Conservation (phyloP, 2,888 invertebrate genomes). For the Drosophila hawaiiensis region DNA sequence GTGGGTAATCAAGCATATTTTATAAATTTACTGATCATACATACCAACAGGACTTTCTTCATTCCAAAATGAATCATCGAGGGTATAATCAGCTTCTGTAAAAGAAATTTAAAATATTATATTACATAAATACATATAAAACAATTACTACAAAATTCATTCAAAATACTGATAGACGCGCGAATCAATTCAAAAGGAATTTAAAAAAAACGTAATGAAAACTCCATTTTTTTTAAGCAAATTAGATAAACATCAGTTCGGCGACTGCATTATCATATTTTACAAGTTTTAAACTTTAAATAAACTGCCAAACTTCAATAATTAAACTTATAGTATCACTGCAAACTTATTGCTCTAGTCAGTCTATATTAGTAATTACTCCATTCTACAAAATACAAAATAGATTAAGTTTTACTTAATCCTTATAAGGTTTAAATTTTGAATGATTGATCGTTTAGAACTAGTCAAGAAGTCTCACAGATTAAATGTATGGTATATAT, state of each 20-base stretch:
- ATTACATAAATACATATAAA: neutral
- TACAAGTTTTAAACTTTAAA: neutral
- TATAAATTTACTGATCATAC: slow-evolving; percentile 81
- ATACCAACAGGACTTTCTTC: slow-evolving; percentile 96
- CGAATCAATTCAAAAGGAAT: neutral
- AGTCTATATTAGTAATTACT: neutral
- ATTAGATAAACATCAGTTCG: neutral
- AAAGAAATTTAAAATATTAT: slow-evolving; percentile 78
- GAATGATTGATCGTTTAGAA: neutral
- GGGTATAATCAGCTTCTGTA: slow-evolving; percentile 96
- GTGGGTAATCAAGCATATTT: neutral
- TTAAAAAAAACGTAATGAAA: neutral
- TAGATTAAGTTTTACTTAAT: neutral
- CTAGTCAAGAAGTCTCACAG: neutral
- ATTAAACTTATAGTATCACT: neutral
- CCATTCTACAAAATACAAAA: neutral
- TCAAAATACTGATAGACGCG: neutral
- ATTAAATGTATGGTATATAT: neutral
- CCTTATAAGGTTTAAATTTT: neutral
- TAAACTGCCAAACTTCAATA: neutral
- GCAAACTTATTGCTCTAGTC: neutral
- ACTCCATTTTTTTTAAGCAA: neutral
- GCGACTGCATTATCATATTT: neutral
- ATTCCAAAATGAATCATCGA: slow-evolving; percentile 97
- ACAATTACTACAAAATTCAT: neutral